Evolutionary conservation across 2,113 vertebrate species (phyloP).

Genomic region (Odontophorus gujanensis): DNA sequence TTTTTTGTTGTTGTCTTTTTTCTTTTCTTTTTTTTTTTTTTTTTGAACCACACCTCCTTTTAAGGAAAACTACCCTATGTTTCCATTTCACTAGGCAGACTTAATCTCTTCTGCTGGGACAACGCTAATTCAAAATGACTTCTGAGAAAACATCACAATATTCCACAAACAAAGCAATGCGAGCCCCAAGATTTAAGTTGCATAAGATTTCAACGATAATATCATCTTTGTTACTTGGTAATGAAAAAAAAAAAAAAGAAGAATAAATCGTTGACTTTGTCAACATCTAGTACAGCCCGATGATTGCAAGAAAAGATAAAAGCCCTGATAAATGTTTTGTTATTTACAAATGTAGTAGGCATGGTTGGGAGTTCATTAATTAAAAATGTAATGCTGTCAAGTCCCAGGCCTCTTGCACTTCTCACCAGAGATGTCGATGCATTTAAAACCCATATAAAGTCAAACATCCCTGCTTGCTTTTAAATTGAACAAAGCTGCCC

Average conservation of each 20-base stretch:
- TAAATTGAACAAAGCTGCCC: conserved; percentile 51
- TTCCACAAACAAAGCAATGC: neutral
- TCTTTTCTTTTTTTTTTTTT: neutral
- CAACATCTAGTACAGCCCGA: conserved; percentile 46
- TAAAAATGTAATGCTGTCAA: conserved; percentile 57
- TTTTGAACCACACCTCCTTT: neutral
- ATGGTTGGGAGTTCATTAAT: conserved; percentile 54
- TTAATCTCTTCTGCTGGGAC: neutral
- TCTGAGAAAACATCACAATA: conserved; percentile 26
- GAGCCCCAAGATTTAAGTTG: conserved; percentile 39
- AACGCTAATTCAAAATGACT: conserved; percentile 30
- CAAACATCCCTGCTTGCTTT: conserved; percentile 38
- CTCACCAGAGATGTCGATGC: conserved; percentile 9
- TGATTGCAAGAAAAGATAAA: conserved; percentile 70
- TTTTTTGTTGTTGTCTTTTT: accelerated
- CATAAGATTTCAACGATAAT: conserved; percentile 50
- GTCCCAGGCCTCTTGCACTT: conserved; percentile 28
- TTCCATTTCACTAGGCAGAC: neutral
- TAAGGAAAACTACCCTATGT: neutral
- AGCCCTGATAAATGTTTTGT: conserved; percentile 57
- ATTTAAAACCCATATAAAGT: conserved; percentile 59
- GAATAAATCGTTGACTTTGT: conserved; percentile 50
- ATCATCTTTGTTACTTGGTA: conserved; percentile 43
- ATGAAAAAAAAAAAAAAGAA: conserved; percentile 44
- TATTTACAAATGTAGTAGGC: conserved; percentile 69